Conservation (phyloP, 2,888 invertebrate species). For the Cheilosia impressa region DNA sequence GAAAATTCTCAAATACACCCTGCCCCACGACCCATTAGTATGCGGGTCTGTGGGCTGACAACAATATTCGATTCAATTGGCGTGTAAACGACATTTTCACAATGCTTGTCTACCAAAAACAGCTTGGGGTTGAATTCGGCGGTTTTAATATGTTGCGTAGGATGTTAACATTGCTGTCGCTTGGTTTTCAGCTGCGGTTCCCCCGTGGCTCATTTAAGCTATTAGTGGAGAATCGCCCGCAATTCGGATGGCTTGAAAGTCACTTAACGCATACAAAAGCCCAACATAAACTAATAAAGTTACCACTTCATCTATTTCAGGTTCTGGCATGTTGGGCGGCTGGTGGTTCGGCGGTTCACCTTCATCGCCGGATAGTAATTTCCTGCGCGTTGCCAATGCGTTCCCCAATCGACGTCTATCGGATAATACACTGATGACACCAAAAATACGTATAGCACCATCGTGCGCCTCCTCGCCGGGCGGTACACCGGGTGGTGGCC, state of each 20-base stretch:
- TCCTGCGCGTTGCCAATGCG: slow-evolving; percentile 92
- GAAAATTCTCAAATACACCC: slow-evolving; percentile 38
- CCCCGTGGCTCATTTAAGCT: slow-evolving; percentile 23
- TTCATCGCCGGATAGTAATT: slow-evolving; percentile 93
- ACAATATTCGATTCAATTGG: slow-evolving; percentile 61
- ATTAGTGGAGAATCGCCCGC: slow-evolving; percentile 24
- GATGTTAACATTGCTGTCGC: neutral
- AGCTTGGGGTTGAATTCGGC: slow-evolving; percentile 22
- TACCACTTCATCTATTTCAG: slow-evolving; percentile 79
- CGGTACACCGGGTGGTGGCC: slow-evolving; percentile 88
- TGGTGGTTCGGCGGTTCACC: slow-evolving; percentile 94
- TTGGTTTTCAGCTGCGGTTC: neutral
- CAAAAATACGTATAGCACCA: slow-evolving; percentile 94
- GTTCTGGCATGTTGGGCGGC: slow-evolving; percentile 88
- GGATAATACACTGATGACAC: slow-evolving; percentile 96
- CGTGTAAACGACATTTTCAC: slow-evolving; percentile 65
- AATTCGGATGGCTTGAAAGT: slow-evolving; percentile 43
- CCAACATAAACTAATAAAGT: slow-evolving; percentile 77
- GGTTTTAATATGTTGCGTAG: slow-evolving; percentile 1
- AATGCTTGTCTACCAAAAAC: slow-evolving; percentile 8
- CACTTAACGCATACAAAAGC: slow-evolving; percentile 41
- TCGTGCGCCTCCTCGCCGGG: slow-evolving; percentile 94
- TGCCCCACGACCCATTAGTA: neutral
- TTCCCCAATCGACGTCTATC: slow-evolving; percentile 94
- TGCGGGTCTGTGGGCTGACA: slow-evolving; percentile 55